These are phyloP conservation scores for Ichneumoninae sp. DNA, from an alignment of 2,888 invertebrate genomes.

Conservation along the genomic window DNA sequence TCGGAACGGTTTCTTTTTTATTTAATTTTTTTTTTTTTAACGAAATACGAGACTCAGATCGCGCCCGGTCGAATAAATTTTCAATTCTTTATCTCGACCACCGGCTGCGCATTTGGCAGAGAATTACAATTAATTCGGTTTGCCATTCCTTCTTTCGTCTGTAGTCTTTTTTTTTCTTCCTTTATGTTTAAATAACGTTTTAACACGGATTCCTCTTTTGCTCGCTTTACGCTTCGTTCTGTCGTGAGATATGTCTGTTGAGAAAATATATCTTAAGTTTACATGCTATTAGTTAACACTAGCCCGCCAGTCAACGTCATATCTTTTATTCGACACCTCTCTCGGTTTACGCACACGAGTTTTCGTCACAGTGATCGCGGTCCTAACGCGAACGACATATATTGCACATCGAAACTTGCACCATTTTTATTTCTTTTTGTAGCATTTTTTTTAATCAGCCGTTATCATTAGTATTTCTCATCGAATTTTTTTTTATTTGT, in stretches of 20 bases:
- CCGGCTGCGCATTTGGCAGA: constrained; percentile 34
- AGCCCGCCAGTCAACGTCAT: constrained; percentile 42
- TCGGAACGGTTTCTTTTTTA: background rate
- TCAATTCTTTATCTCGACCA: constrained; percentile 42
- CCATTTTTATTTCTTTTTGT: constrained; percentile 42
- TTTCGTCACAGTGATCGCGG: constrained; percentile 10
- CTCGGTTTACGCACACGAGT: background rate
- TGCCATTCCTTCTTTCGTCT: constrained; percentile 14
- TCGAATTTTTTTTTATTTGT: constrained; percentile 10
- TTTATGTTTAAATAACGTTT: constrained; percentile 67
- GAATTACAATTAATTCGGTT: constrained; percentile 49
- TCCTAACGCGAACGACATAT: constrained; percentile 50
- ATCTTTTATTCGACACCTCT: background rate
- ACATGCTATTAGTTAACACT: constrained; percentile 64
- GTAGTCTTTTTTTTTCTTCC: constrained; percentile 19
- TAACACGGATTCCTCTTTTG: constrained; percentile 56
- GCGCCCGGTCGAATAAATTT: constrained; percentile 43
- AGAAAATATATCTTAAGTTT: constrained; percentile 79
- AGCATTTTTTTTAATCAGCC: constrained; percentile 11
- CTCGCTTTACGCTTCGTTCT: constrained; percentile 73
- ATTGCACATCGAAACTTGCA: constrained; percentile 64
- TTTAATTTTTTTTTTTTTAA: background rate
- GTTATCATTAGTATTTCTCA: background rate
- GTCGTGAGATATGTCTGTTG: constrained; percentile 81
- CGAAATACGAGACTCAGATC: constrained; percentile 9